A percentile compares a stretch with the other conserved stretches of the same genome.
phyloP scores from a whole-genome alignment of 2,113 vertebrate species.

The Capreolus pygargus region DNA sequence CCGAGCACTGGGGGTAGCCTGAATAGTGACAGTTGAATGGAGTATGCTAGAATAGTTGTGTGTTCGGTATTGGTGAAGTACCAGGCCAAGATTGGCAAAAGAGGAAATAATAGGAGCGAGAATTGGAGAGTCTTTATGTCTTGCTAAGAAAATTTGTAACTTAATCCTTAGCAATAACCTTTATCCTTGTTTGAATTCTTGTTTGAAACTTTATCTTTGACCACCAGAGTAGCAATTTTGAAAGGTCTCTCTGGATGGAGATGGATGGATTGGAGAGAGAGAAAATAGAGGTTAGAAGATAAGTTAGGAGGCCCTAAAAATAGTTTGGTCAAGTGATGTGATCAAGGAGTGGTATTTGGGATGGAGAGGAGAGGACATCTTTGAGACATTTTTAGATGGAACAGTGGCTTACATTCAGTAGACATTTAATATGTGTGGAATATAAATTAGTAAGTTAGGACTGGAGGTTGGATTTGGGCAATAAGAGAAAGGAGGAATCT shows the following conservation, averaged over 20 bases:
- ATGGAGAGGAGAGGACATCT: not conserved
- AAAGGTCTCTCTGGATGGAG: not conserved
- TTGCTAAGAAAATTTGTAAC: not conserved
- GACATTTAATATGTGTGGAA: not conserved
- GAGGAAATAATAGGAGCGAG: not conserved
- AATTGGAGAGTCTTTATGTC: not conserved
- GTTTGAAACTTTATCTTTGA: constrained; percentile 2
- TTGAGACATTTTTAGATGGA: constrained; percentile 8
- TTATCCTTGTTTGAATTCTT: not conserved
- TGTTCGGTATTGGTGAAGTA: not conserved
- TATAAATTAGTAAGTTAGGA: not conserved
- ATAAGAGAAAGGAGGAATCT: not conserved
- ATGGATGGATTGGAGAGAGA: not conserved
- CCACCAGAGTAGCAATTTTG: not conserved
- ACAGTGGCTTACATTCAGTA: not conserved
- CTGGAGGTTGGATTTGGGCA: not conserved
- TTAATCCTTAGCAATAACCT: not conserved
- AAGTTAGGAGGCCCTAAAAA: not conserved
- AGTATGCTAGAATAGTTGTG: not conserved
- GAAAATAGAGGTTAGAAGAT: not conserved
- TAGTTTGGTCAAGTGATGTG: not conserved
- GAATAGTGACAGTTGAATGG: not conserved
- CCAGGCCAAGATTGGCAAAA: not conserved
- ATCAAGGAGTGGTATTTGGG: not conserved
- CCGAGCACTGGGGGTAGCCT: not conserved